Evolutionary conservation across 2,888 invertebrate genomes (phyloP), one percentile per base, ranked within the genome.

Genomic region (Caenorhabditis becei): DNA sequence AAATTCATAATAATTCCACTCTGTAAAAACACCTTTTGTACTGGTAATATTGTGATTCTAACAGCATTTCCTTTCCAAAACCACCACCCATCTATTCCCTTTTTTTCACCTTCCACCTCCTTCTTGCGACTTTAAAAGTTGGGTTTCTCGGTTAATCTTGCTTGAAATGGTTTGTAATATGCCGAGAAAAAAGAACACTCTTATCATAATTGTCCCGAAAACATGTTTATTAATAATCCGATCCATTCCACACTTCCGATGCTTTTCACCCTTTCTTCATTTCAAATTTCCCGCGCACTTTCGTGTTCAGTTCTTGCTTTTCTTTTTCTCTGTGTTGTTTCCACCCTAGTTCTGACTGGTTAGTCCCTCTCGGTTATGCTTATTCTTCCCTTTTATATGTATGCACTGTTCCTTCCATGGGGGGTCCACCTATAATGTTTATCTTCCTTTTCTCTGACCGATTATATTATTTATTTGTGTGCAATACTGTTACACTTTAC

Each of bases 301-400:
- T 51, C 74, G 59, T 59, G 65, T 74, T 74, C 74, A 65, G 65
- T 74, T 65, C 62, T 71, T 70, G 53, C 63, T 56, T 59, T 49
- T 47, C 32, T 54, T 44, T 28, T 56, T 59, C 37, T 47, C 41
- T 59, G 49, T 58, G 54, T 54, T 58, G 37, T 75, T 32, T 62
- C 53, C 58, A 62, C 62, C 56, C 26, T 77, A 69, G 62, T 69
- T 63, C 28, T 56, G 37, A 77, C 69, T 69, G 67, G 69, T 77
- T 77, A 69, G 69, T 35, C 56, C 58, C 67, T 32, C 53, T 77
- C 62, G 54, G 53, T 67, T 56, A 51, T 26, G 3, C 49, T 32
- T 62, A 49, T 37, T 28, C 49, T 11, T 8, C 23, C 16, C n/a
- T 32, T 35, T 49, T 32, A 10, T 24, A 16, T 61, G 2, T 49